Conservation (phyloP, 1,140 invertebrate species). For the Micrasema longulum region DNA sequence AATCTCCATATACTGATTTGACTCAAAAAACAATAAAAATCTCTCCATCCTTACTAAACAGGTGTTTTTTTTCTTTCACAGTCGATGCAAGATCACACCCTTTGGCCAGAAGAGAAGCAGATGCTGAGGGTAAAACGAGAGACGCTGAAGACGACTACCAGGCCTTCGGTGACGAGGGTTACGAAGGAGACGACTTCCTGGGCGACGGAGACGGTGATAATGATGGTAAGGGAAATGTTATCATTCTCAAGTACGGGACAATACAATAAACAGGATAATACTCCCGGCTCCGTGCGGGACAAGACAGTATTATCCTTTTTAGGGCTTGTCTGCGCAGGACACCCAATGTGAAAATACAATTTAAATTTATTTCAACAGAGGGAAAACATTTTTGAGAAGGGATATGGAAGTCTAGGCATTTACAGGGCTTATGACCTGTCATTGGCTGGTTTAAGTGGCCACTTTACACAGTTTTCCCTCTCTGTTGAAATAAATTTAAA, state of each 20-base stretch:
- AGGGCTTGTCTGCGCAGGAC: background rate
- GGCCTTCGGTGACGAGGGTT: too few species aligned
- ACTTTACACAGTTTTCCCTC: too few species aligned
- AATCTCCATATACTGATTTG: background rate
- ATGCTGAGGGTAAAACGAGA: background rate
- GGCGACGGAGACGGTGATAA: constrained; percentile 42
- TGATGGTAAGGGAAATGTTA: too few species aligned
- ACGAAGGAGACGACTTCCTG: too few species aligned
- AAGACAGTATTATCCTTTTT: background rate
- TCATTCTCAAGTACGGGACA: too few species aligned
- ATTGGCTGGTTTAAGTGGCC: too few species aligned
- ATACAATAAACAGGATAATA: too few species aligned
- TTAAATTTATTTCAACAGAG: too few species aligned
- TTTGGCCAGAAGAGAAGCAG: background rate
- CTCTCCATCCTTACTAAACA: background rate
- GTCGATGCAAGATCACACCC: constrained; percentile 17
- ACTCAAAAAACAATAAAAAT: background rate
- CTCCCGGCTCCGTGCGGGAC: background rate
- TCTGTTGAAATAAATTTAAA: too few species aligned
- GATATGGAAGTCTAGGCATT: too few species aligned
- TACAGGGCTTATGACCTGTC: too few species aligned
- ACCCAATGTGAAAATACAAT: background rate
- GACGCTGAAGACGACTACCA: background rate
- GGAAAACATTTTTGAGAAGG: too few species aligned
- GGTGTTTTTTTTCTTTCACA: constrained; percentile 4